Evolutionary conservation across 2,113 vertebrate genomes (phyloP).

Genomic region (Nycticryphes semicollaris): DNA sequence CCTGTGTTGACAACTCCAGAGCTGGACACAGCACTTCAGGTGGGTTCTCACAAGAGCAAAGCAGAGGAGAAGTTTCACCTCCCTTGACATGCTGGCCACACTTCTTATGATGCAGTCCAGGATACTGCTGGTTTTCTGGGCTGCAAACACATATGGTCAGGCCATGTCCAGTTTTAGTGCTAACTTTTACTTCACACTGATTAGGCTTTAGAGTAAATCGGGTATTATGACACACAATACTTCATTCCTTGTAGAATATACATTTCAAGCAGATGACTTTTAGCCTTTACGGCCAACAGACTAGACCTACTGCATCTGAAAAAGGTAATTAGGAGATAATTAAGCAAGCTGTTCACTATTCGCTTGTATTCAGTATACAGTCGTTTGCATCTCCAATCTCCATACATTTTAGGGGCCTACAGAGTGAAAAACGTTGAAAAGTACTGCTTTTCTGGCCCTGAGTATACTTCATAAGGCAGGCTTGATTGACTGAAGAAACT

Average conservation of each 20-base stretch:
- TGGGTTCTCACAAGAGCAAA: background rate
- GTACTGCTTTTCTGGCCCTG: background rate
- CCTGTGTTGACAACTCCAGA: background rate
- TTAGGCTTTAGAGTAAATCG: background rate
- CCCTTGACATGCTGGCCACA: accelerated
- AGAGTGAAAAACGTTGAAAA: background rate
- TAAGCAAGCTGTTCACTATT: background rate
- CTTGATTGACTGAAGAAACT: background rate
- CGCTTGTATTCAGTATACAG: background rate
- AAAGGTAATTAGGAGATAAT: background rate
- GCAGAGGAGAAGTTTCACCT: accelerated
- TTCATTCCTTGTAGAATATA: background rate
- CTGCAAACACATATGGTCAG: accelerated
- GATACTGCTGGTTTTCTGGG: background rate
- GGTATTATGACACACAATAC: background rate
- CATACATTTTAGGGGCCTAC: background rate
- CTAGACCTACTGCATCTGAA: background rate
- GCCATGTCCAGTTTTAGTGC: background rate
- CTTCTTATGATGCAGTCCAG: background rate
- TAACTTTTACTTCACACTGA: background rate
- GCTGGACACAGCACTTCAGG: background rate
- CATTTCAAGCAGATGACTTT: background rate
- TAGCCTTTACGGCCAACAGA: background rate
- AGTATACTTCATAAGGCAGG: background rate
- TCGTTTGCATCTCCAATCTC: background rate